phyloP scores from a whole-genome alignment of 2,888 invertebrate genomes.

The Acrobasis repandana region DNA sequence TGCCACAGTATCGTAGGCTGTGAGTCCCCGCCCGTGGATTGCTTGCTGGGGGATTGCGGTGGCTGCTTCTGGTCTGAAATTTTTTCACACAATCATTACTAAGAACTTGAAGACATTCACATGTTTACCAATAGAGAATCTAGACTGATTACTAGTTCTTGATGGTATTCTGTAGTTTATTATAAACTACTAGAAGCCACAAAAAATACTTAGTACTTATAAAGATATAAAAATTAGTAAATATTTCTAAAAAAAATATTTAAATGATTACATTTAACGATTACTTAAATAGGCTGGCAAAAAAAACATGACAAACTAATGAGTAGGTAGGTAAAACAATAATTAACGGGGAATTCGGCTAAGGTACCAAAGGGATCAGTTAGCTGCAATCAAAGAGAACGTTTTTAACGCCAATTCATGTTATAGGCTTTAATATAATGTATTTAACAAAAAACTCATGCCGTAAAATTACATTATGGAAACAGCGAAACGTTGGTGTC shows the following conservation, averaged over 20 bases:
- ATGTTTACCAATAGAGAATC: too few relatives aligned
- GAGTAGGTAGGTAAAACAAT: background rate
- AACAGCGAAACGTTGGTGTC: constrained; percentile 40
- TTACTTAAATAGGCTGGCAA: background rate
- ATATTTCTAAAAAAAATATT: too few relatives aligned
- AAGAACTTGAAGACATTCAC: background rate
- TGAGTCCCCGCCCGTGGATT: constrained; percentile 90
- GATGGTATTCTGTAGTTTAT: too few relatives aligned
- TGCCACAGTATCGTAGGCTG: constrained; percentile 99
- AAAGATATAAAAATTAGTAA: too few relatives aligned
- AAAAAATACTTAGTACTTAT: too few relatives aligned
- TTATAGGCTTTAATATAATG: background rate
- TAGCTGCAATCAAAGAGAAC: background rate
- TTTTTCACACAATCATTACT: constrained; percentile 10
- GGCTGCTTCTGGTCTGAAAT: constrained; percentile 93
- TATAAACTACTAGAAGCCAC: too few relatives aligned
- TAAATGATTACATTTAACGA: background rate
- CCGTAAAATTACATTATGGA: constrained; percentile 43
- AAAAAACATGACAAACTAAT: background rate
- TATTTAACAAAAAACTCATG: constrained; percentile 33
- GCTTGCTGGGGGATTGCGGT: constrained; percentile 91
- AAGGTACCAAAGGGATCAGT: constrained; percentile 3
- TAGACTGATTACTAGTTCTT: too few relatives aligned
- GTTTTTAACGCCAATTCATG: background rate
- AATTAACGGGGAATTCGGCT: background rate